Conservation (phyloP, 2,113 vertebrate genomes). For the Noturus placidus region DNA sequence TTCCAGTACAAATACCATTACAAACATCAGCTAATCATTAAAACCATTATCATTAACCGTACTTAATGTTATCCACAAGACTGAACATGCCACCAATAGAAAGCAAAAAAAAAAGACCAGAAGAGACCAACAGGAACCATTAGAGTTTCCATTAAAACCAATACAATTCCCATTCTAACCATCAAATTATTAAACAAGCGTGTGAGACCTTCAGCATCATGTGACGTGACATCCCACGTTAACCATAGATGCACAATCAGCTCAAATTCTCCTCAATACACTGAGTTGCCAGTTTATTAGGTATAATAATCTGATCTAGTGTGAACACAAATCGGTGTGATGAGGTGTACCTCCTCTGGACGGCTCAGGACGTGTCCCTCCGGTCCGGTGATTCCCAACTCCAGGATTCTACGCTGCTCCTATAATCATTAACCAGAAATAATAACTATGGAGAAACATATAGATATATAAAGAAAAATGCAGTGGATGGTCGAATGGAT, state of each 20-base stretch:
- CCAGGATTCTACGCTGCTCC: constrained; percentile 93
- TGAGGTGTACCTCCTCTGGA: constrained; percentile 93
- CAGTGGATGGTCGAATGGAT: neutral
- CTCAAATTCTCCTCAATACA: neutral
- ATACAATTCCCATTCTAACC: too few relatives aligned
- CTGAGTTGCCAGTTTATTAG: neutral
- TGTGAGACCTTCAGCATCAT: neutral
- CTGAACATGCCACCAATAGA: neutral
- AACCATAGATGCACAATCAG: neutral
- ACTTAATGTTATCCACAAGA: too few relatives aligned
- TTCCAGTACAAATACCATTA: too few relatives aligned
- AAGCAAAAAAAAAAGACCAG: too few relatives aligned
- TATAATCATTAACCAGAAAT: constrained; percentile 55
- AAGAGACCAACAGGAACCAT: too few relatives aligned
- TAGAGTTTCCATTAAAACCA: too few relatives aligned
- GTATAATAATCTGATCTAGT: neutral
- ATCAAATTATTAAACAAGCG: too few relatives aligned
- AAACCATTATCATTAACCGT: too few relatives aligned
- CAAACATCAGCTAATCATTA: too few relatives aligned
- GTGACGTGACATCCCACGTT: neutral
- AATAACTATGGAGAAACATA: neutral
- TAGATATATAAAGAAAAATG: neutral
- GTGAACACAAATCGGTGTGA: neutral
- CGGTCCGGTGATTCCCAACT: constrained; percentile 94
- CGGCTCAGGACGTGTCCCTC: constrained; percentile 94